These are phyloP conservation scores for Onychorhynchus coronatus DNA, from an alignment of 2,113 vertebrate genomes.

Conservation along the genomic window DNA sequence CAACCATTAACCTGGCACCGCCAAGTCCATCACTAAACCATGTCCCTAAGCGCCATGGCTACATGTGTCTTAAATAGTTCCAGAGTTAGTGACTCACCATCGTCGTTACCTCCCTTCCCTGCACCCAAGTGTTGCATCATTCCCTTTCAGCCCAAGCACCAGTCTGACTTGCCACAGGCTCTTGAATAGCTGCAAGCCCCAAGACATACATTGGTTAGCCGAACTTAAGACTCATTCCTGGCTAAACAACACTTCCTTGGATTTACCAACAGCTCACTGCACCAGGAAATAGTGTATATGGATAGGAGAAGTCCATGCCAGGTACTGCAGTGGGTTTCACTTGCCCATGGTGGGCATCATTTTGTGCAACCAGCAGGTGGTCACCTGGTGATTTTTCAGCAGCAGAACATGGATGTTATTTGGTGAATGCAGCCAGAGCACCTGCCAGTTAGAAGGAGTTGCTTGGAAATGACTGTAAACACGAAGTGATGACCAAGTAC, in stretches of 20 bases:
- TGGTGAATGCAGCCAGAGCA: background rate
- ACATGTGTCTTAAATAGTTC: background rate
- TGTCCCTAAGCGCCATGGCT: background rate
- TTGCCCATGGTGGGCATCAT: background rate
- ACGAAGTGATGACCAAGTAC: background rate
- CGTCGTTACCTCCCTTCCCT: rapidly evolving
- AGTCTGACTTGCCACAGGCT: background rate
- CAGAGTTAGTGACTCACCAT: background rate
- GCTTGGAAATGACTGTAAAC: background rate
- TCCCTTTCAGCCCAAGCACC: background rate
- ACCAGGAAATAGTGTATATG: background rate
- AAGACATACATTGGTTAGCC: background rate
- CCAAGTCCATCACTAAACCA: background rate
- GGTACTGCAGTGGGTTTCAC: background rate
- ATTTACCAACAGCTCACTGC: background rate
- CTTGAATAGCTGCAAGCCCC: background rate
- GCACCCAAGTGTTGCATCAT: background rate
- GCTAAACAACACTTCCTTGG: background rate
- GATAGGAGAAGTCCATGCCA: no score
- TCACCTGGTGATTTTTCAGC: background rate
- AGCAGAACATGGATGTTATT: background rate
- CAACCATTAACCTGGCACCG: background rate
- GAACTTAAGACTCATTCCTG: background rate
- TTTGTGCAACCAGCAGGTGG: background rate
- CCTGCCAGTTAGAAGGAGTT: background rate